Percentiles rank a stretch among this genome's conserved stretches.
These are phyloP conservation scores for Thaumatotibia leucotreta DNA, from an alignment of 1,140 invertebrate species.

Conservation along the genomic window DNA sequence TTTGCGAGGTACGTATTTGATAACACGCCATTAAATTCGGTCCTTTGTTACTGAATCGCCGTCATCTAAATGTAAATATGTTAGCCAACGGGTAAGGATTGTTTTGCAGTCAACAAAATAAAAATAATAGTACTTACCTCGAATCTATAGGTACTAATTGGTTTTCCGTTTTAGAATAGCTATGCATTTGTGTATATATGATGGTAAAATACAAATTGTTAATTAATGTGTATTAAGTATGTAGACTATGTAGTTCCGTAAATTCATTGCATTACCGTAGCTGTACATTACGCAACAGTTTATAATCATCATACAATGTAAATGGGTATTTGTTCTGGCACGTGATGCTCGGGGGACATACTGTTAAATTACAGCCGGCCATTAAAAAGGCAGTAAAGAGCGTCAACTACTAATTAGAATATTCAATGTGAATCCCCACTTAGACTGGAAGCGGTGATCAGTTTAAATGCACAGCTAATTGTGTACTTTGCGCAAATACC, in stretches of 20 bases:
- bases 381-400: constrained; percentile 25
- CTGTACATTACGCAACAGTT: background rate
- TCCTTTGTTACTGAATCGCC: background rate
- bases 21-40: background rate
- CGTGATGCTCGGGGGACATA: background rate
- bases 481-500: constrained; percentile 61
- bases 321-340: background rate
- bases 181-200: too few species aligned
- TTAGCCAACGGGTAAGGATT: background rate
- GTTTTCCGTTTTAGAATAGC: too few species aligned
- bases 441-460: constrained; percentile 42
- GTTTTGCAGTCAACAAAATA: background rate
- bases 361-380: constrained; percentile 16
- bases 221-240: too few species aligned
- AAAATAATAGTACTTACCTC: too few species aligned
- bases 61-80: background rate
- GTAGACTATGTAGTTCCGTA: too few species aligned
- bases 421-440: constrained; percentile 37
- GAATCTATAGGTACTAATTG: too few species aligned
- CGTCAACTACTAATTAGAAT: constrained; percentile 44
- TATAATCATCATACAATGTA: background rate
- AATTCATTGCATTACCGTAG: too few species aligned
- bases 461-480: constrained; percentile 61
- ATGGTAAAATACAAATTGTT: too few species aligned
- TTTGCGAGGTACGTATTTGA: background rate